Percentiles rank a stretch among this genome's conserved stretches.
Evolutionary conservation across 1,140 invertebrate species (phyloP).

Genomic region (Tachypleus tridentatus): DNA sequence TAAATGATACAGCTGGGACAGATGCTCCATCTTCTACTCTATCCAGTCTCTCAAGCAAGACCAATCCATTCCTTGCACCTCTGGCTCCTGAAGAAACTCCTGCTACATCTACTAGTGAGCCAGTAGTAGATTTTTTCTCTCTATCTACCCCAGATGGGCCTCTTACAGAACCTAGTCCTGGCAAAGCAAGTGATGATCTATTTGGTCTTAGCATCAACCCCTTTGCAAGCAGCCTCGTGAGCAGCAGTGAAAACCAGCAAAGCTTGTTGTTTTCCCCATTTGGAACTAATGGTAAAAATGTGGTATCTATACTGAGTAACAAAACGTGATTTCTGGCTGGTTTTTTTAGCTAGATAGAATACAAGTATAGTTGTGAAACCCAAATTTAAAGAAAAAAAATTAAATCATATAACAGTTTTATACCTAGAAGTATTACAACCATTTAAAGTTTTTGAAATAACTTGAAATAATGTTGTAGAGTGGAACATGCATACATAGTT

Average conservation of each 20-base stretch:
- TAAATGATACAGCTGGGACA: too few relatives aligned
- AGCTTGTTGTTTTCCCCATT: conserved; percentile 12
- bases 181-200: conserved; percentile 59
- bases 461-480: too few relatives aligned
- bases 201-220: conserved; percentile 66
- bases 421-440: too few relatives aligned
- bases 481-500: too few relatives aligned
- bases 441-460: too few relatives aligned
- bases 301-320: neutral
- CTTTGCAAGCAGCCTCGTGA: conserved; percentile 68
- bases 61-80: conserved; percentile 70
- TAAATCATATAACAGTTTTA: too few relatives aligned
- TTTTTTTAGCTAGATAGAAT: too few relatives aligned
- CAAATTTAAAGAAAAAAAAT: too few relatives aligned
- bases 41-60: conserved; percentile 47
- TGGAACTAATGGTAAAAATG: conserved; percentile 18
- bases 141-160: conserved; percentile 21
- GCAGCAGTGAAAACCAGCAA: conserved; percentile 34
- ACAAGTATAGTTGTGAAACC: too few relatives aligned
- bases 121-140: conserved; percentile 30
- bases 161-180: conserved; percentile 23
- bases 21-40: too few relatives aligned
- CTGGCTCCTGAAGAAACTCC: conserved; percentile 24
- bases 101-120: conserved; percentile 9
- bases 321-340: too few relatives aligned